phyloP scores from a whole-genome alignment of 2,113 vertebrate genomes.

The Epinephelus fuscoguttatus region DNA sequence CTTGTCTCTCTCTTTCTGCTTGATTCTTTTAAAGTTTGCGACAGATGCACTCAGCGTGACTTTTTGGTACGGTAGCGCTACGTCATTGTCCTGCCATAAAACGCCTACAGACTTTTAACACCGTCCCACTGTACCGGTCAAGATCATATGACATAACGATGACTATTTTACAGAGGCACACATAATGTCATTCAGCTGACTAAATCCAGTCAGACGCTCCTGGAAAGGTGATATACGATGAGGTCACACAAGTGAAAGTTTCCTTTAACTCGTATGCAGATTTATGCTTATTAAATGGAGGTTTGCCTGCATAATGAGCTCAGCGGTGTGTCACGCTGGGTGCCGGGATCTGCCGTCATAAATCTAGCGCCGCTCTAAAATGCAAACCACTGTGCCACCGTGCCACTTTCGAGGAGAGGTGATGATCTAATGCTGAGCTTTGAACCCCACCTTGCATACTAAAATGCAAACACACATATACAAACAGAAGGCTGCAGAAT shows the following conservation, averaged over 20 bases:
- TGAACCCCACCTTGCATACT: background rate
- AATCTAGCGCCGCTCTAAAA: conserved; percentile 53
- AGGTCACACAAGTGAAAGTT: conserved; percentile 52
- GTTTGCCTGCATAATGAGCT: conserved; percentile 63
- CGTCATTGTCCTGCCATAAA: conserved; percentile 41
- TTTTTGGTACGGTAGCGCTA: conserved; percentile 23
- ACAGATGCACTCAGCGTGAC: conserved; percentile 59
- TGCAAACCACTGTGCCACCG: conserved; percentile 18
- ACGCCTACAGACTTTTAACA: conserved; percentile 44
- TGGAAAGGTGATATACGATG: conserved; percentile 44
- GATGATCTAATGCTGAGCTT: conserved; percentile 42
- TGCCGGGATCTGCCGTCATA: conserved; percentile 50
- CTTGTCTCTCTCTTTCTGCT: conserved; percentile 8
- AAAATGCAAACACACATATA: background rate
- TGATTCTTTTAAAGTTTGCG: conserved; percentile 29
- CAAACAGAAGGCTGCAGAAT: background rate
- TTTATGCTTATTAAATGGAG: conserved; percentile 64
- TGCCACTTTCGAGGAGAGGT: conserved; percentile 21
- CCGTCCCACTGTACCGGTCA: conserved; percentile 11
- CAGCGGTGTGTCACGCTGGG: conserved; percentile 51
- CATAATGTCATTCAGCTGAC: conserved; percentile 32
- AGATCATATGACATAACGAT: conserved; percentile 30
- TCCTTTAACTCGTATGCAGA: conserved; percentile 59
- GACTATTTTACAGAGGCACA: conserved; percentile 9
- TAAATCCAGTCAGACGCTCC: conserved; percentile 34